Percentiles rank a stretch among this genome's conserved stretches.
Conservation (phyloP, 1,140 invertebrate species). For the Phortica variegata region DNA sequence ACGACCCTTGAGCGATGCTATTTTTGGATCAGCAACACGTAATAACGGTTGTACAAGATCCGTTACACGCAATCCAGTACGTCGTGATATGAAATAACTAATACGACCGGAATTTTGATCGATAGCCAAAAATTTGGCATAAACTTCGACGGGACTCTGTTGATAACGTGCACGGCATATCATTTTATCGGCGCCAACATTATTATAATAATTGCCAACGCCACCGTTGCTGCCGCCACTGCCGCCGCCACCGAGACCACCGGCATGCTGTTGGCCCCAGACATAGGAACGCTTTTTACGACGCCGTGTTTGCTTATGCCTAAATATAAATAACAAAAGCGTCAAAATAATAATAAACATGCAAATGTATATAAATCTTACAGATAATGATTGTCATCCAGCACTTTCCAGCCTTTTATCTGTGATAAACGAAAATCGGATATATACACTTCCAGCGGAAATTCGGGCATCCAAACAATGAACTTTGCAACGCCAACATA, state of each 20-base stretch:
- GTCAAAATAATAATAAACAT: too few relatives aligned
- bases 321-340: too few relatives aligned
- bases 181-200: slow-evolving; percentile 62
- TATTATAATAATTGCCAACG: slow-evolving; percentile 59
- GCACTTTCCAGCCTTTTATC: slow-evolving; percentile 85
- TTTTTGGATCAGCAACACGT: slow-evolving; percentile 83
- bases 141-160: slow-evolving; percentile 86
- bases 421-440: slow-evolving; percentile 87
- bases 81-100: slow-evolving; percentile 84
- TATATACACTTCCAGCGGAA: slow-evolving; percentile 86
- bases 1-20: slow-evolving; percentile 77
- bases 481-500: slow-evolving; percentile 85
- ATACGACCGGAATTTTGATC: slow-evolving; percentile 90
- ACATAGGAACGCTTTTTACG: slow-evolving; percentile 63
- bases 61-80: slow-evolving; percentile 85
- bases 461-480: slow-evolving; percentile 96
- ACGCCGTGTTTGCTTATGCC: slow-evolving; percentile 58
- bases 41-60: slow-evolving; percentile 83
- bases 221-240: too few relatives aligned
- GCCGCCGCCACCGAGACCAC: too few relatives aligned
- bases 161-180: slow-evolving; percentile 83
- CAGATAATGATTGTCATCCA: slow-evolving; percentile 67
- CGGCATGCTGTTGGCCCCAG: slow-evolving; percentile 51
- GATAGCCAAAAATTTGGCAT: slow-evolving; percentile 83
- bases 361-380: slow-evolving; percentile 37